Conservation (phyloP, 2,888 invertebrate species). For the Ceriagrion tenellum region DNA sequence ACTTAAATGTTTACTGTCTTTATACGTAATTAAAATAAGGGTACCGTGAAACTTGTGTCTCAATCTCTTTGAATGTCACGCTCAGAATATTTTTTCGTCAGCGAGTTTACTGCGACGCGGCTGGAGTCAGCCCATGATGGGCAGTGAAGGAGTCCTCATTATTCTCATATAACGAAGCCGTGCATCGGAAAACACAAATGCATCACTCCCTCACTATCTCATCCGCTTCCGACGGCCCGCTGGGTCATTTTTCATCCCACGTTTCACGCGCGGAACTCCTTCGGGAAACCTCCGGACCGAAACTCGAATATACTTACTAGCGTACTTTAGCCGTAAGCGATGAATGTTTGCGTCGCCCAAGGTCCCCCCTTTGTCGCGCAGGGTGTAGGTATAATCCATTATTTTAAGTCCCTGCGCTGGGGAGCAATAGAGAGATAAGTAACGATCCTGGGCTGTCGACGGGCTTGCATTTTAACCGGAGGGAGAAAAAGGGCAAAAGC, state of each 20-base stretch:
- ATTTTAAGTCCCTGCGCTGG: background rate
- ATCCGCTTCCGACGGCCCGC: background rate
- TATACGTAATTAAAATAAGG: no score
- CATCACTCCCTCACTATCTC: background rate
- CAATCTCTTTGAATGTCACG: no score
- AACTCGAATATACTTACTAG: background rate
- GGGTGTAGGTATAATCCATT: background rate
- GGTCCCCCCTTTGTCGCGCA: background rate
- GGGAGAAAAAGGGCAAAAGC: no score
- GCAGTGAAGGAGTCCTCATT: background rate
- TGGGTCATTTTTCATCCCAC: background rate
- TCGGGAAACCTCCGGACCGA: background rate
- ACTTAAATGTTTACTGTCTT: no score
- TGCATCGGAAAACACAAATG: background rate
- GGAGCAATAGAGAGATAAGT: background rate
- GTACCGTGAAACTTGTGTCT: no score
- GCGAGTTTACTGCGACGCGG: background rate
- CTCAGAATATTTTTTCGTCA: background rate
- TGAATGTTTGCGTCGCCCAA: background rate
- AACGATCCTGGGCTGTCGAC: background rate
- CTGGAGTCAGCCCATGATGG: background rate
- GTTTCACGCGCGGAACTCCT: background rate
- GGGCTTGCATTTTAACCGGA: background rate
- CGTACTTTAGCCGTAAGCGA: background rate
- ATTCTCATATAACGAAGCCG: background rate